Evolutionary conservation across 1,140 invertebrate species (phyloP).

Genomic region (Apis mellifera): DNA sequence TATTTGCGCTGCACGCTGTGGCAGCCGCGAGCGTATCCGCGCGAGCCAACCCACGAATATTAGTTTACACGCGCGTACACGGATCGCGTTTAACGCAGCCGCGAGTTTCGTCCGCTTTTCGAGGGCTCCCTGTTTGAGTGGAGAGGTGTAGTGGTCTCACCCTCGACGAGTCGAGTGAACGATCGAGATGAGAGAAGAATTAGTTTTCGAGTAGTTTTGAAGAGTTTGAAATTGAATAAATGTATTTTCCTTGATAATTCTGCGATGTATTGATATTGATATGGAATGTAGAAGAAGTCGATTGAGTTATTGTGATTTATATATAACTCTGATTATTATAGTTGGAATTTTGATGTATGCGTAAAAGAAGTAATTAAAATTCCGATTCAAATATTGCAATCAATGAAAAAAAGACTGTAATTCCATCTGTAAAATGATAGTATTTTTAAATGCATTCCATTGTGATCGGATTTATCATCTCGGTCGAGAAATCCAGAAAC

Average conservation of each 20-base stretch:
- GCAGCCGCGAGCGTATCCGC: background rate
- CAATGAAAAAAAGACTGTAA: no score
- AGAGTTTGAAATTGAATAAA: no score
- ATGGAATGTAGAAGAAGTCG: no score
- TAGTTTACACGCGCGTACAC: conserved; percentile 65
- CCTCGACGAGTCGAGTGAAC: background rate
- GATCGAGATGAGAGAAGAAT: conserved; percentile 1
- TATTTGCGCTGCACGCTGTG: conserved; percentile 45
- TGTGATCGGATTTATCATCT: background rate
- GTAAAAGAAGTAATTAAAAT: no score
- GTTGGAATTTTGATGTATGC: no score
- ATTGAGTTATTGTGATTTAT: no score
- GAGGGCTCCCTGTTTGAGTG: conserved; percentile 26
- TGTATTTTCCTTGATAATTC: no score
- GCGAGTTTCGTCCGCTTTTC: conserved; percentile 33
- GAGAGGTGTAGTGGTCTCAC: background rate
- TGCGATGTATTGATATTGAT: no score
- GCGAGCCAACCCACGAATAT: conserved; percentile 49
- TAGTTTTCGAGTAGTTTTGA: background rate
- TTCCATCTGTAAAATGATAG: no score
- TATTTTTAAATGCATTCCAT: background rate
- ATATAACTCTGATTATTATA: no score
- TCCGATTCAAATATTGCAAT: no score
- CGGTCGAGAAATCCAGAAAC: background rate
- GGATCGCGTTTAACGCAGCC: conserved; percentile 51